A percentile compares a stretch with the other conserved stretches of the same genome.
These are phyloP conservation scores for Galendromus occidentalis DNA, from an alignment of 1,140 invertebrate species.

Conservation along the genomic window DNA sequence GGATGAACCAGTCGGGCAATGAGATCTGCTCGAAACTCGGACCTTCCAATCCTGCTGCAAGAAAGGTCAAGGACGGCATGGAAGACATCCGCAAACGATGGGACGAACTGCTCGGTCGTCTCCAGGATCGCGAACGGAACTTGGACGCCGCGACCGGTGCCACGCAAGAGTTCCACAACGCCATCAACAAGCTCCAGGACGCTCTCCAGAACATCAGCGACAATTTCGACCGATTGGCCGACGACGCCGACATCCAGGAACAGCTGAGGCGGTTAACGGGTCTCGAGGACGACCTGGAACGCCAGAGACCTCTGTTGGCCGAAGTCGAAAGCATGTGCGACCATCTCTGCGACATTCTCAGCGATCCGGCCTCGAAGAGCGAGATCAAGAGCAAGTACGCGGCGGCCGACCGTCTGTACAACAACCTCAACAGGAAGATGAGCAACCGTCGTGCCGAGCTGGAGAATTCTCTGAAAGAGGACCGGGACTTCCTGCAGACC, in stretches of 20 bases:
- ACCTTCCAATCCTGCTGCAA: constrained; percentile 47
- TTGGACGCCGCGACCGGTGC: constrained; percentile 67
- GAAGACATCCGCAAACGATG: constrained; percentile 38
- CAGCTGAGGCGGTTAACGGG: constrained; percentile 55
- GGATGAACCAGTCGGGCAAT: constrained; percentile 57
- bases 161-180: constrained; percentile 70
- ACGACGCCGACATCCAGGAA: constrained; percentile 56
- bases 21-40: constrained; percentile 48
- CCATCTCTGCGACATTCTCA: constrained; percentile 64
- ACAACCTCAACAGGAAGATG: constrained; percentile 62
- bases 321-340: constrained; percentile 67
- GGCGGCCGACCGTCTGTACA: constrained; percentile 58
- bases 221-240: constrained; percentile 57
- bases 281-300: constrained; percentile 64
- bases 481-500: constrained; percentile 58
- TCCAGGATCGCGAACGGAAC: constrained; percentile 60
- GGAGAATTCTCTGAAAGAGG: constrained; percentile 50
- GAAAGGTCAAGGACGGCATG: constrained; percentile 39
- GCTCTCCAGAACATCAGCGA: constrained; percentile 63
- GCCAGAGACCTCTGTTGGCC: constrained; percentile 59
- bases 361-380: constrained; percentile 63
- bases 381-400: constrained; percentile 73
- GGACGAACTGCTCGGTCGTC: constrained; percentile 50
- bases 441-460: constrained; percentile 62
- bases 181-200: constrained; percentile 51